Evolutionary conservation across 2,113 vertebrate genomes (phyloP).

Genomic region (Cygnus atratus): DNA sequence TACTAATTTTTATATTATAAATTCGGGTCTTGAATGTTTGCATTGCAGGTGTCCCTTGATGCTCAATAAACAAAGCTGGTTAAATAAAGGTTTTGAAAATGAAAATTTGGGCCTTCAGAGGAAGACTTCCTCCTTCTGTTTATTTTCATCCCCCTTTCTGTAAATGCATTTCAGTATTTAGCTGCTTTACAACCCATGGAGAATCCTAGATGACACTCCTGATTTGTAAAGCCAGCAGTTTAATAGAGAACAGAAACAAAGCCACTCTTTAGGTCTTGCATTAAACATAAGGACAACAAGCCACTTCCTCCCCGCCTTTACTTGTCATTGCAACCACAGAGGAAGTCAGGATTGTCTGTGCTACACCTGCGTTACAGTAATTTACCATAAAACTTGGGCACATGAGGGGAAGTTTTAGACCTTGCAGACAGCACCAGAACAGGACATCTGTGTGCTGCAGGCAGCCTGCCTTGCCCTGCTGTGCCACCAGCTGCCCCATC

Average conservation of each 20-base stretch:
- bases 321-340: not conserved
- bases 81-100: not conserved
- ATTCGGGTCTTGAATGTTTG: not conserved
- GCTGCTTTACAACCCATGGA: not conserved
- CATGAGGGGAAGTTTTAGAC: rapidly evolving
- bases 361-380: not conserved
- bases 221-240: not conserved
- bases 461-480: not conserved
- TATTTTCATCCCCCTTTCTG: not conserved
- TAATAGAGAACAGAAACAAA: not conserved
- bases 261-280: not conserved
- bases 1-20: not conserved
- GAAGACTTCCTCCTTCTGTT: not conserved
- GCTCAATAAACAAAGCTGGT: not conserved
- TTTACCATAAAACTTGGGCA: not conserved
- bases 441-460: not conserved
- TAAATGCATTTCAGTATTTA: not conserved
- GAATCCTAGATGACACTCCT: not conserved
- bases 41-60: not conserved
- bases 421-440: rapidly evolving
- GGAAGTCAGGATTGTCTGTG: not conserved
- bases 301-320: not conserved
- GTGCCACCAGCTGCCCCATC: not conserved
- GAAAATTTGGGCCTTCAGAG: not conserved
- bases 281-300: not conserved